These are phyloP conservation scores for Syngnathus typhle DNA, from an alignment of 2,113 vertebrate species.

Conservation along the genomic window DNA sequence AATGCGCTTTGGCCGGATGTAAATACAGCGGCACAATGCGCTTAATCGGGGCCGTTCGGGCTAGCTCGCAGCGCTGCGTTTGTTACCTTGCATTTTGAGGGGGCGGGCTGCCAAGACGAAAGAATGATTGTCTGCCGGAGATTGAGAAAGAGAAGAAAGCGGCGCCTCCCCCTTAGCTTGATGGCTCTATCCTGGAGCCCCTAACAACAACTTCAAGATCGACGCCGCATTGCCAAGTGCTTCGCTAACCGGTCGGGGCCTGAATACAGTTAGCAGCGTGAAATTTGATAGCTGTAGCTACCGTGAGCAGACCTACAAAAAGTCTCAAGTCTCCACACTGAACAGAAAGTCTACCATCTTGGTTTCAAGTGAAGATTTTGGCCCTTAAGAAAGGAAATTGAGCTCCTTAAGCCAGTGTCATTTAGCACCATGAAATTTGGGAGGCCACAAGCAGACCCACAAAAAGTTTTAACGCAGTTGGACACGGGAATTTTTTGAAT, in stretches of 20 bases:
- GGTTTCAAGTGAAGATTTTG: no score
- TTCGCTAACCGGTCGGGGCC: constrained; percentile 15
- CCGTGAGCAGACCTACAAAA: not conserved
- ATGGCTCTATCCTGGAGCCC: constrained; percentile 45
- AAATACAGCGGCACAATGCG: constrained; percentile 76
- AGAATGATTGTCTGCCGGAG: constrained; percentile 30
- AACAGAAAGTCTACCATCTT: no score
- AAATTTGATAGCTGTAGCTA: no score
- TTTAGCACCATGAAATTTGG: no score
- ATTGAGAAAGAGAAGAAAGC: constrained; percentile 36
- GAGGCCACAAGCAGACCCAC: not conserved
- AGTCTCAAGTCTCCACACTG: not conserved
- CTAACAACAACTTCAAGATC: constrained; percentile 55
- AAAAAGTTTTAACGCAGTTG: not conserved
- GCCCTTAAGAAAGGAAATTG: no score
- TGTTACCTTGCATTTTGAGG: constrained; percentile 36
- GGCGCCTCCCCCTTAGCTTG: constrained; percentile 37
- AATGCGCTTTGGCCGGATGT: constrained; percentile 79
- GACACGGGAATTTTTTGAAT: no score
- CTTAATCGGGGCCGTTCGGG: constrained; percentile 76
- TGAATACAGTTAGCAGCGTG: no score
- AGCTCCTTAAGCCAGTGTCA: no score
- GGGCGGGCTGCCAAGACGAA: constrained; percentile 21
- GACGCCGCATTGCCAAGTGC: constrained; percentile 48
- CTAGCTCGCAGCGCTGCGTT: constrained; percentile 56